phyloP scores from a whole-genome alignment of 2,888 invertebrate genomes.

The Nowickia ferox region DNA sequence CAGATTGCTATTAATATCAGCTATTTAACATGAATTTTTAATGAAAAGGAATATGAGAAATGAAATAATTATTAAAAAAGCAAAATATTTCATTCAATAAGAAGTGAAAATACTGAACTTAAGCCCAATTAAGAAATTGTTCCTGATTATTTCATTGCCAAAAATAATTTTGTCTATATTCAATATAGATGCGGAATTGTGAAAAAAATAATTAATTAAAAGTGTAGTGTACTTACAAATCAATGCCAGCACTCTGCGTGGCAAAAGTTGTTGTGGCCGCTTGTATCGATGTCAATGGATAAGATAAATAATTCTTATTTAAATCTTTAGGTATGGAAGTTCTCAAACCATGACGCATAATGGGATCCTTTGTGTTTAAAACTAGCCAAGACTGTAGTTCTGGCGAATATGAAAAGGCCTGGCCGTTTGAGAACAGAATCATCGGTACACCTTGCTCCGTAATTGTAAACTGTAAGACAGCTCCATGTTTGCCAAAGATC shows the following conservation, averaged over 20 bases:
- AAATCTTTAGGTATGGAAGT: constrained; percentile 82
- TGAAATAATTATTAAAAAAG: too few relatives aligned
- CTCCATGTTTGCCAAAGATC: constrained; percentile 82
- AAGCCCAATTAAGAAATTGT: too few relatives aligned
- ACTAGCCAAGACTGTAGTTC: constrained; percentile 89
- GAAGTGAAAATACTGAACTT: too few relatives aligned
- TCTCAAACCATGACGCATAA: constrained; percentile 83
- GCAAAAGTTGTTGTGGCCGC: constrained; percentile 79
- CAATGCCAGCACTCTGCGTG: constrained; percentile 76
- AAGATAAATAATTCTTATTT: constrained; percentile 79
- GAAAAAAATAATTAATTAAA: neutral
- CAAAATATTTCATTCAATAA: too few relatives aligned
- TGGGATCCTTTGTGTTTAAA: constrained; percentile 85
- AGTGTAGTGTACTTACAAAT: constrained; percentile 73
- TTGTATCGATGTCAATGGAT: constrained; percentile 82
- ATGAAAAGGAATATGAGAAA: too few relatives aligned
- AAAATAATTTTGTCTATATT: too few relatives aligned
- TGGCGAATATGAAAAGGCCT: constrained; percentile 92
- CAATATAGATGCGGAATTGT: too few relatives aligned
- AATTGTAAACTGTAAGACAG: constrained; percentile 85
- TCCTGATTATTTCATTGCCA: too few relatives aligned
- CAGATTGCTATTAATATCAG: too few relatives aligned
- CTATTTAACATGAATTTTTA: too few relatives aligned
- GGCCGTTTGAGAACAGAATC: constrained; percentile 92
- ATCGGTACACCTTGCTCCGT: constrained; percentile 91